Conservation (phyloP, 1,140 invertebrate species). For the Lerema accius region DNA sequence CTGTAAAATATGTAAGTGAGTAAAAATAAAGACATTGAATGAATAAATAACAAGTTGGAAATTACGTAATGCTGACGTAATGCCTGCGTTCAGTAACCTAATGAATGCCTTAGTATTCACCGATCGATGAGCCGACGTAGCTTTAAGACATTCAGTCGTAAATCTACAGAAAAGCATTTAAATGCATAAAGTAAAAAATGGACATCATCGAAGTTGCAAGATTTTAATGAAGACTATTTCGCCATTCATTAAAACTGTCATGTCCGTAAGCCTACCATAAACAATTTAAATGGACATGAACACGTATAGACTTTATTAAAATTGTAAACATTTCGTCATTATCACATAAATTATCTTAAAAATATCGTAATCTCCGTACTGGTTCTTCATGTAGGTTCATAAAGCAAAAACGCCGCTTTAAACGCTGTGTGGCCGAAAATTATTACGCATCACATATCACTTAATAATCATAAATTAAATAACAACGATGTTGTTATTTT, state of each 20-base stretch:
- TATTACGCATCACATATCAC: no score
- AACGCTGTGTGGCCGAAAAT: not conserved
- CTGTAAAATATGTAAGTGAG: conserved; percentile 12
- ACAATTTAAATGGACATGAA: conserved; percentile 15
- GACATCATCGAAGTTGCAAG: conserved; percentile 6
- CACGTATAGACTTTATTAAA: conserved; percentile 17
- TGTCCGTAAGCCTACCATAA: conserved; percentile 26
- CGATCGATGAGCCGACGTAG: conserved; percentile 16
- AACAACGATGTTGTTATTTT: no score
- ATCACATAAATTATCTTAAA: conserved; percentile 8
- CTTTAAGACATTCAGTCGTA: conserved; percentile 25
- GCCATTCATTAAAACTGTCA: conserved; percentile 26
- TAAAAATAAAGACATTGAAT: conserved; percentile 26
- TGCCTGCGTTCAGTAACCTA: conserved; percentile 26
- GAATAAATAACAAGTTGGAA: conserved; percentile 14
- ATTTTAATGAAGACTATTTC: conserved; percentile 26
- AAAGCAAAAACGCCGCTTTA: not conserved
- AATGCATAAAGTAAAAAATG: conserved; percentile 25
- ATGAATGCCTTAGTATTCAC: conserved; percentile 29
- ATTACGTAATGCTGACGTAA: conserved; percentile 29
- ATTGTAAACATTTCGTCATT: conserved; percentile 11
- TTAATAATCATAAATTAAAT: no score
- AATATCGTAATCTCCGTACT: not conserved
- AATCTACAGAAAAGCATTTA: conserved; percentile 18
- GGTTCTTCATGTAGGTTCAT: not conserved